These are phyloP conservation scores for Fragum whitleyi DNA, from an alignment of 2,888 invertebrate genomes.

Conservation along the genomic window DNA sequence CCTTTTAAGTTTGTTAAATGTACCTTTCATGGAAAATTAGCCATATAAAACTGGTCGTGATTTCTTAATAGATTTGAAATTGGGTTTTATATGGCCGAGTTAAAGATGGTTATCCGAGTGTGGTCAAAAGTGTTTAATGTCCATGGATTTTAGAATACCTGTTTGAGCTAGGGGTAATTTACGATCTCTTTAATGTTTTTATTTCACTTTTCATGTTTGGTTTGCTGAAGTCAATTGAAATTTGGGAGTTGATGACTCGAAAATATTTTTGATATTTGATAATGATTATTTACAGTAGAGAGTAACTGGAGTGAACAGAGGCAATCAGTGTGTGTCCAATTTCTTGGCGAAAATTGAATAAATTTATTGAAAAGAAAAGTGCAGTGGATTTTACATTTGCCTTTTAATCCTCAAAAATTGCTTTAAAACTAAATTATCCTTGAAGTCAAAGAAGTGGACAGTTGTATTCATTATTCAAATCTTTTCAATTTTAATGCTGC, in stretches of 20 bases:
- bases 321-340: background rate
- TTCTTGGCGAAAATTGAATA: background rate
- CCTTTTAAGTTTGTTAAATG: conserved; percentile 42
- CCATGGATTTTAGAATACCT: conserved; percentile 14
- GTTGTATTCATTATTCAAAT: no score
- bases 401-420: no score
- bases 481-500: no score
- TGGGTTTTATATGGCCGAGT: conserved; percentile 15
- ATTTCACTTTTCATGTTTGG: conserved; percentile 21
- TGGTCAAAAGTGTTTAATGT: conserved; percentile 29
- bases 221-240: conserved; percentile 9
- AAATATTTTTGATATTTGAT: conserved; percentile 15
- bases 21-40: conserved; percentile 42
- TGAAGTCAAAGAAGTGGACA: no score
- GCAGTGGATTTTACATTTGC: no score
- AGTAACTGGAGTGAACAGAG: conserved; percentile 4
- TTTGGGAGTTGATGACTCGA: conserved; percentile 18
- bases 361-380: background rate
- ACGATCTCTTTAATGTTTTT: conserved; percentile 26
- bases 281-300: conserved; percentile 4
- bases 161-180: conserved; percentile 21
- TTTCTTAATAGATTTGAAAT: conserved; percentile 43
- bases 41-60: conserved; percentile 34
- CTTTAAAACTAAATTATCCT: no score
- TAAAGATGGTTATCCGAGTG: conserved; percentile 28